phyloP scores from a whole-genome alignment of 2,113 vertebrate species.

The Callipepla californica region DNA sequence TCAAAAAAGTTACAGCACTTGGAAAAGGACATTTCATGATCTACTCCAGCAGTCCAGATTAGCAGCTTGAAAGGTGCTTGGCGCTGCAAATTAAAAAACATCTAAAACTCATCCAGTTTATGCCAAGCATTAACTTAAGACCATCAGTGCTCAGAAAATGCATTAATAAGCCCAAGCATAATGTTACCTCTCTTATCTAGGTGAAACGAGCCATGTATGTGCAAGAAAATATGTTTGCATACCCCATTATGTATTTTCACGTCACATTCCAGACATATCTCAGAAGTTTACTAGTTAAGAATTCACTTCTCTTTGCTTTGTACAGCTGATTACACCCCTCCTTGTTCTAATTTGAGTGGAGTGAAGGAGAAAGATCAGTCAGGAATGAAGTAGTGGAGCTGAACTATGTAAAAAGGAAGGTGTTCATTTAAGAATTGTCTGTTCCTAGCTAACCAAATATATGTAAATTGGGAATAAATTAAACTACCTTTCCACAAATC shows the following conservation, averaged over 20 bases:
- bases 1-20: neutral
- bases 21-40: neutral
- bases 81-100: neutral
- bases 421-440: neutral
- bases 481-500: neutral
- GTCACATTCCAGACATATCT: neutral
- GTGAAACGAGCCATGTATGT: neutral
- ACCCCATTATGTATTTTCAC: neutral
- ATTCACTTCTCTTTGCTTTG: slow-evolving; percentile 13
- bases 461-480: neutral
- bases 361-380: fast-evolving
- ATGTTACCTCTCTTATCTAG: neutral
- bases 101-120: neutral
- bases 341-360: neutral
- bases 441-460: neutral
- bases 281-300: neutral
- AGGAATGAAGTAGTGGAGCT: neutral
- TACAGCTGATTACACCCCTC: slow-evolving; percentile 36
- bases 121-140: neutral
- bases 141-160: neutral
- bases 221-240: slow-evolving; percentile 19
- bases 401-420: neutral
- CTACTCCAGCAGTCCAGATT: neutral
- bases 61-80: neutral
- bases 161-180: neutral